phyloP scores from a whole-genome alignment of 2,888 invertebrate species.

The Hypomecis punctinalis region DNA sequence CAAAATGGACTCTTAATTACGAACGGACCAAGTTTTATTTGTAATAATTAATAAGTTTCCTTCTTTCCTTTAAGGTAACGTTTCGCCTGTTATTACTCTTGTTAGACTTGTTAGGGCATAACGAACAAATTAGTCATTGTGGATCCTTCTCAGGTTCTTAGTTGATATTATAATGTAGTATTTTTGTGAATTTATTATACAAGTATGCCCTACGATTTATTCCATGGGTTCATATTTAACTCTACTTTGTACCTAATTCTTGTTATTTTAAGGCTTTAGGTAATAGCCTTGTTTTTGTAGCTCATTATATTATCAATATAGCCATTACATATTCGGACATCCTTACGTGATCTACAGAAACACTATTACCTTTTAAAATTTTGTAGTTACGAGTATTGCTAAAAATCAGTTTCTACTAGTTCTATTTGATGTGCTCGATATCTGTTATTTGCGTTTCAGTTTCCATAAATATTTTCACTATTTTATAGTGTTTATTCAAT shows the following conservation, averaged over 20 bases:
- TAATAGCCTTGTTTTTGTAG: too few relatives aligned
- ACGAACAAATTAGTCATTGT: constrained; percentile 6
- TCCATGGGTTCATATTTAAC: too few relatives aligned
- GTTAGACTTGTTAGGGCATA: constrained; percentile 1
- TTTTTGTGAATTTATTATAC: neutral
- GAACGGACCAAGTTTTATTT: constrained; percentile 71
- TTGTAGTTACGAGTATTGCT: too few relatives aligned
- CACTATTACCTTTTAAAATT: too few relatives aligned
- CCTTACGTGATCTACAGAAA: too few relatives aligned
- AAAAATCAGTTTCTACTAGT: too few relatives aligned
- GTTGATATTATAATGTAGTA: neutral
- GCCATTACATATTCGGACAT: too few relatives aligned
- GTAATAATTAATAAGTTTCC: constrained; percentile 77
- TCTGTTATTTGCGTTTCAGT: neutral
- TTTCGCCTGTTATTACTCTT: constrained; percentile 46
- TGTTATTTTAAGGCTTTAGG: too few relatives aligned
- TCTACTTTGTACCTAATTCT: too few relatives aligned
- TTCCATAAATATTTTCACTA: neutral
- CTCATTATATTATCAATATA: too few relatives aligned
- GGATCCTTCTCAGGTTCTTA: constrained; percentile 1
- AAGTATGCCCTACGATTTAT: too few relatives aligned
- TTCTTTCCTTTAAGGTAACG: constrained; percentile 44
- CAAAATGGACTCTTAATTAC: constrained; percentile 83
- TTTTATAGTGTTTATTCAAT: constrained; percentile 2
- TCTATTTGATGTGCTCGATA: neutral